Base-by-base conservation (phyloP, 2,797 vertebrate species). In the Selene dorsalis region DNA sequence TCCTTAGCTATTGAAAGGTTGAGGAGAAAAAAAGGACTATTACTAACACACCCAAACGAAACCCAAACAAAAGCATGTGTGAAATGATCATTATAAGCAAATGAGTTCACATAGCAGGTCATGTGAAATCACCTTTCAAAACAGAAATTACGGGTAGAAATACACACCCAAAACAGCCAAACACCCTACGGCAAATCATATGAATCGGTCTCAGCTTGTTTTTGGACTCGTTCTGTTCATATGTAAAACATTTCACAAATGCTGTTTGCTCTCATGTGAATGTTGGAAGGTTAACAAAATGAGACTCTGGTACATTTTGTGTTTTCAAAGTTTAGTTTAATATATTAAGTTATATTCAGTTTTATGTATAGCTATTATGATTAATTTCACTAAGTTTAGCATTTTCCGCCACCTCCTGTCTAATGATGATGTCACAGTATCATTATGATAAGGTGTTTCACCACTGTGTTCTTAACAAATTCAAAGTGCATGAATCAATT, bases 401-500 rank as follows among this genome's bases (percentile, higher is more conserved):
- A 26, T 39, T 50, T 47, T 47, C 22, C 73, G 16, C 60, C 65
- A 58, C 43, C 48, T 73, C 32, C 69, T 80, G 41, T 63, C 65
- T 74, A 69, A 69, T 60, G 48, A 83, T 68, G 41, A 41, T 52
- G 13, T 7, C 1, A 48, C n/a, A 17, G 30, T 12, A 39, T 75
- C 18, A 64, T 60, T 53, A 70, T 12, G 63, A 84, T 63, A 3
- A 77, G 24, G n/a, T 41, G 9, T 76, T 3, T 26, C 47, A 70
- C 8, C 53, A 50, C 1, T 30, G 20, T 35, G 64, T 59, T 48
- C 4, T 8, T 53, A 12, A 68, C 11, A 14, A 65, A 69, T 64
- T 68, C 47, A 50, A 45, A 67, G 43, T 45, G 62, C 50, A 75
- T 47, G 62, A 28, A 57, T 72, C 55, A 28, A 45, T 47, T 38